Evolutionary conservation across 2,113 vertebrate species (phyloP), one percentile per base, ranked within the genome.

Genomic region (Promerops cafer): DNA sequence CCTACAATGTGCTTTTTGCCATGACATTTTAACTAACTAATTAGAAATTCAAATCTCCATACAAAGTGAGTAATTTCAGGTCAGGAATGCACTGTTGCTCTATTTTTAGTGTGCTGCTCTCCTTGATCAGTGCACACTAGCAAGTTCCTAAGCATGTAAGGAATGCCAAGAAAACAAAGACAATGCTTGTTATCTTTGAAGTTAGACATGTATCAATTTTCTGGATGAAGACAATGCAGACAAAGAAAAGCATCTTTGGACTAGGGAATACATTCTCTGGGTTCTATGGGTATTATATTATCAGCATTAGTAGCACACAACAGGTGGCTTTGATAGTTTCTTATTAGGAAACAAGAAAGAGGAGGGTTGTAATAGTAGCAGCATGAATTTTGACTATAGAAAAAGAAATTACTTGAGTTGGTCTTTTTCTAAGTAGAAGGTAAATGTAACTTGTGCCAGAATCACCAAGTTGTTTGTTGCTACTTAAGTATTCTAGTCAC

Each of bases 261-360:
- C 45, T 31, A 59, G 7, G 33, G 15, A 63, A 22, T 65, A 23
- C 0, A 0, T 74, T 84, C 68, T 84, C 20, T 42, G 10, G n/a
- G n/a, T n/a, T n/a, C 69, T 26, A 19, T 33, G 33, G 21, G 1
- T 64, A 11, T 89, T 79, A 40, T 11, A 15, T 33, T 59, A 27
- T 42, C 52, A 30, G 6, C 10, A 16, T 63, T 53, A 81, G 45
- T 26, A 68, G 15, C 13, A 18, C 9, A 14, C 10, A 56, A 33
- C 16, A 49, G 56, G 8, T 42, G 49, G 12, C 21, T 89, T 65
- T 59, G 7, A 33, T 47, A 70, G 24, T 70, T 86, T 86, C 20
- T 76, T 63, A 35, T 16, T 27, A 71, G 30, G n/a, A 68, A 71
- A 53, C 13, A 35, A 33, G 33, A 52, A 27, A 21, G 10, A 27